Base-by-base conservation (phyloP, 1,140 invertebrate species). In the Drosophila bocki region DNA sequence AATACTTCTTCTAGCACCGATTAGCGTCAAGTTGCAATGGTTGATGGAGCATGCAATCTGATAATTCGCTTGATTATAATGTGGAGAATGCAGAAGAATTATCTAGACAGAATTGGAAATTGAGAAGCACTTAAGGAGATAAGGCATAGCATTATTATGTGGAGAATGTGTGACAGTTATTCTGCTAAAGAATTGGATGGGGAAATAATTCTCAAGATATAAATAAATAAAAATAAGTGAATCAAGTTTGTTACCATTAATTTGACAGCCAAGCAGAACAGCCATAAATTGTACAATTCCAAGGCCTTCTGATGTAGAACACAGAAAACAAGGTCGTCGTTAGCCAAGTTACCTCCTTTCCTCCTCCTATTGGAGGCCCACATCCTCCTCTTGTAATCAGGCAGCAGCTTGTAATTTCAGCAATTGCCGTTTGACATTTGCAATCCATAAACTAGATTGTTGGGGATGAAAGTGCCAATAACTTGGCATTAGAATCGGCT, bases 391-490 rank as follows among this genome's bases (percentile, higher is more conserved):
- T 51, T 19, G 26, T 78, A 63, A 77, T 56, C 35, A 78, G 3
- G 3, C 47, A 0, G 26, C 15, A 50, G 48, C 37, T n/a, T 29
- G 61, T 29, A 42, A 69, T 65, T 69, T 11, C 29, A 29, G 37
- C 19, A 65, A 69, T 35, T 69, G 60, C 6, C 45, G 37, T 19
- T 64, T 64, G 59, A 48, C 59, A 50, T 70, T 70, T 67, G 62
- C 65, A 48, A 29, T 51, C 37, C 67, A 45, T 67, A 70, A 70
- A 70, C 67, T 53, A 70, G 67, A 67, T 56, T 70, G 47, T 33
- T 35, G 5, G 12, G 37, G 53, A 39, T 75, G 42, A 82, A 78
- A 83, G 75, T 70, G 64, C 51, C 74, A 83, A 82, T 82, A 75
- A 82, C 41, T 48, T 61, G 57, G 37, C 63, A 65, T 75, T 60